phyloP scores from a whole-genome alignment of 92 coral and sea anemone genomes.

The Epizoanthus fatuus region DNA sequence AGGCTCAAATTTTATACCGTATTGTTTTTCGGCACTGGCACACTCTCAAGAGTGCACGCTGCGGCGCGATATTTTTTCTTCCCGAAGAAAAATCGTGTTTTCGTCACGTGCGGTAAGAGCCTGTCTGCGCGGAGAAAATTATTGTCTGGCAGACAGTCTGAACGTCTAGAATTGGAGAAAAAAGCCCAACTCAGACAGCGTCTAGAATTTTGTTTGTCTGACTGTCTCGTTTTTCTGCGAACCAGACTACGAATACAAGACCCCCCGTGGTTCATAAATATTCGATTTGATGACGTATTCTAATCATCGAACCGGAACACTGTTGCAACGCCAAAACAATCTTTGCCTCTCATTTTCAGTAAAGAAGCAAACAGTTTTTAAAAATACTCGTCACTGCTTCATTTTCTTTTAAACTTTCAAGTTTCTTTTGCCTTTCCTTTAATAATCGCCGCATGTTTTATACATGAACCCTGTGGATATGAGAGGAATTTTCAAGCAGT shows the following conservation, averaged over 20 bases:
- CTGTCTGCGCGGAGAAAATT: slow-evolving; percentile 24
- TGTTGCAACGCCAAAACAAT: neutral
- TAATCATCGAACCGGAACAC: slow-evolving; percentile 15
- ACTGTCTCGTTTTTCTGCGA: slow-evolving; percentile 52
- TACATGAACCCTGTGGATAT: no score
- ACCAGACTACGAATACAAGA: slow-evolving; percentile 42
- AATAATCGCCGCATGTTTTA: no score
- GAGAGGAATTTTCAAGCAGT: no score
- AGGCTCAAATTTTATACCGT: neutral
- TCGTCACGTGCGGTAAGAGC: slow-evolving; percentile 24
- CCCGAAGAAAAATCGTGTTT: slow-evolving; percentile 14
- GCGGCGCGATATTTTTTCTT: slow-evolving; percentile 7
- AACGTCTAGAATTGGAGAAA: slow-evolving; percentile 42
- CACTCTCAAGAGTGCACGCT: neutral
- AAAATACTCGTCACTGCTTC: no score
- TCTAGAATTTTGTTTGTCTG: slow-evolving; percentile 53
- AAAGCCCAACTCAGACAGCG: slow-evolving; percentile 46
- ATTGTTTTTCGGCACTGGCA: neutral
- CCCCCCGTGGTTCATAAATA: slow-evolving; percentile 47
- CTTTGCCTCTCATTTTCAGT: no score
- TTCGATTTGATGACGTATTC: slow-evolving; percentile 29
- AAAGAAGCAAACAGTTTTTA: no score
- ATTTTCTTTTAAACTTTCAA: no score
- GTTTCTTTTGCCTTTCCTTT: no score
- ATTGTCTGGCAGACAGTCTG: slow-evolving; percentile 56